Evolutionary conservation across 2,113 vertebrate genomes (phyloP).

Genomic region (Pungitius pungitius): DNA sequence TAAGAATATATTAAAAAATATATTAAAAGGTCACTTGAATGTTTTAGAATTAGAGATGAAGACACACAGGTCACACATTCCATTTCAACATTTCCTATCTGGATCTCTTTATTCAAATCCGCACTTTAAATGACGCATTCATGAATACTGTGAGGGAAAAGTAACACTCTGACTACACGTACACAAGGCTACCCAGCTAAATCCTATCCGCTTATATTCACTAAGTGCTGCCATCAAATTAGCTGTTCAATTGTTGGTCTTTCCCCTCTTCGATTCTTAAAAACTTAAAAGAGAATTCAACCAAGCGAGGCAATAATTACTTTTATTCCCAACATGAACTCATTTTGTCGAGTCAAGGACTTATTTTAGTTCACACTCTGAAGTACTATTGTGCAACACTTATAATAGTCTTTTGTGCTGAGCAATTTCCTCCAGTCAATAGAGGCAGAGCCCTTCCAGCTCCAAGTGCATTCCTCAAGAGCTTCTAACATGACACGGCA

Average conservation of each 20-base stretch:
- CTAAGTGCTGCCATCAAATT: not conserved
- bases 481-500: not conserved
- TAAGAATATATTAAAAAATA: not conserved
- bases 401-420: not conserved
- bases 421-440: conserved; percentile 19
- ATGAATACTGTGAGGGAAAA: not conserved
- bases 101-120: not conserved
- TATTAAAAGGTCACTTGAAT: not conserved
- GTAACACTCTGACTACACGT: not conserved
- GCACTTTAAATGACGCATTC: not conserved
- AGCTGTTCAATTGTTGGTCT: not conserved
- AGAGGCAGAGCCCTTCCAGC: conserved; percentile 8
- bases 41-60: not conserved
- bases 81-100: not conserved
- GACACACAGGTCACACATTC: not conserved
- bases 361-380: conserved; percentile 22
- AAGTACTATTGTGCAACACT: conserved; percentile 1
- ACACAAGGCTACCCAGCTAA: not conserved
- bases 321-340: conserved; percentile 11
- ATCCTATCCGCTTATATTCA: not conserved
- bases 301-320: not conserved
- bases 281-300: conserved; percentile 8
- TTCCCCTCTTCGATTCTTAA: not conserved
- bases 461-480: conserved; percentile 33
- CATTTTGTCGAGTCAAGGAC: conserved; percentile 38